Evolutionary conservation across 2,888 invertebrate genomes (phyloP).

Genomic region (Cantharis rufa): DNA sequence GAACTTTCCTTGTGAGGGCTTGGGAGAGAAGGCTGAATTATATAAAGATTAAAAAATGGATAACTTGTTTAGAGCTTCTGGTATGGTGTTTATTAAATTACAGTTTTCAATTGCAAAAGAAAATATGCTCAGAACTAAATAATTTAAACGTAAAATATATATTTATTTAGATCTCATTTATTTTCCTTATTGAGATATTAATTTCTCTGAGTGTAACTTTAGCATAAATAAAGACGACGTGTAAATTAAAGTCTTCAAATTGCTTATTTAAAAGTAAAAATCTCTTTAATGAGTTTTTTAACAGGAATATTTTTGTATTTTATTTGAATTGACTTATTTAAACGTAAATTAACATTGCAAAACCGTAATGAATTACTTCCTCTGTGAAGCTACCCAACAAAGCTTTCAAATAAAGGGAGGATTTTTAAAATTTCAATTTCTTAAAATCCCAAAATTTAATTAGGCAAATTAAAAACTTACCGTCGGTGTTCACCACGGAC

Average conservation of each 20-base stretch:
- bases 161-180: too few species aligned
- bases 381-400: background rate
- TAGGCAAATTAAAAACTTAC: constrained; percentile 55
- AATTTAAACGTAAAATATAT: too few species aligned
- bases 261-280: background rate
- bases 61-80: too few species aligned
- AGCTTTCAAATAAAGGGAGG: background rate
- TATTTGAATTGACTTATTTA: background rate
- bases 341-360: background rate
- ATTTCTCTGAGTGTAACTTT: background rate
- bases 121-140: too few species aligned
- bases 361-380: background rate
- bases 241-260: background rate
- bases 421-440: background rate
- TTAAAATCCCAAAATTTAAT: background rate
- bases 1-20: too few species aligned
- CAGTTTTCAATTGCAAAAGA: too few species aligned
- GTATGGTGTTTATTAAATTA: too few species aligned
- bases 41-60: too few species aligned
- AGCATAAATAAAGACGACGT: background rate
- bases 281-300: background rate
- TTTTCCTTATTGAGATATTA: too few species aligned
- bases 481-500: constrained; percentile 75
- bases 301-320: background rate
- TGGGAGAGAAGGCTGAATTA: too few species aligned